These are phyloP conservation scores for Macrobrachium nipponense DNA, from an alignment of 1,140 invertebrate species.

Conservation along the genomic window DNA sequence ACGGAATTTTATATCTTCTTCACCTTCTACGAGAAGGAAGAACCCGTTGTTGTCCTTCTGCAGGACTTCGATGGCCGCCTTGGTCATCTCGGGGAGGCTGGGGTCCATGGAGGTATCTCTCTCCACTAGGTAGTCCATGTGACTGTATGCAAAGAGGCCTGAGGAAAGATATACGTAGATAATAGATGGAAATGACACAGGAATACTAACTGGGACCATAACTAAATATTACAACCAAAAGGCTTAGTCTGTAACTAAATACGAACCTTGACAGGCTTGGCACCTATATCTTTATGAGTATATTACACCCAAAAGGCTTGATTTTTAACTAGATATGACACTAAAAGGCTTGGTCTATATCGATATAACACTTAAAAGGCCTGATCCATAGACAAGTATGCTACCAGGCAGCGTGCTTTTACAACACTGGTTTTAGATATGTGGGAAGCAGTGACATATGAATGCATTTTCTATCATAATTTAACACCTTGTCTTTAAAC, in stretches of 20 bases:
- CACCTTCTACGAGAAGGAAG: constrained; percentile 61
- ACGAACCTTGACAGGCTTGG: too few species aligned
- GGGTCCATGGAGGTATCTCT: constrained; percentile 64
- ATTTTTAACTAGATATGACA: too few species aligned
- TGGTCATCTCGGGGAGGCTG: constrained; percentile 64
- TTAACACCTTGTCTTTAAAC: too few species aligned
- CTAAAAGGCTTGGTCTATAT: too few species aligned
- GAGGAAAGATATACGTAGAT: not conserved
- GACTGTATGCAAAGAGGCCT: constrained; percentile 62
- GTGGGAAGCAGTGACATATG: too few species aligned
- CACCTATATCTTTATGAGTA: too few species aligned
- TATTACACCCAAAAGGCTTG: too few species aligned
- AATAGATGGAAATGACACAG: not conserved
- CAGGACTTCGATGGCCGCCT: constrained; percentile 63
- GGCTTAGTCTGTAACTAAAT: not conserved
- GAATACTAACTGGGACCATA: not conserved
- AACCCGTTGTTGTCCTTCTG: constrained; percentile 61
- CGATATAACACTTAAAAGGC: too few species aligned
- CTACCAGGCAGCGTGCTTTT: too few species aligned
- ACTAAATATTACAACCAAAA: not conserved
- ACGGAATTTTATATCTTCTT: not conserved
- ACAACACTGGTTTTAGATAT: too few species aligned
- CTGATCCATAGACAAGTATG: too few species aligned
- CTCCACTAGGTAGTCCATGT: constrained; percentile 62
- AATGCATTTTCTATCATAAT: too few species aligned